Conservation (phyloP, 92 coral and sea anemone genomes). For the Heliopora coerulea region DNA sequence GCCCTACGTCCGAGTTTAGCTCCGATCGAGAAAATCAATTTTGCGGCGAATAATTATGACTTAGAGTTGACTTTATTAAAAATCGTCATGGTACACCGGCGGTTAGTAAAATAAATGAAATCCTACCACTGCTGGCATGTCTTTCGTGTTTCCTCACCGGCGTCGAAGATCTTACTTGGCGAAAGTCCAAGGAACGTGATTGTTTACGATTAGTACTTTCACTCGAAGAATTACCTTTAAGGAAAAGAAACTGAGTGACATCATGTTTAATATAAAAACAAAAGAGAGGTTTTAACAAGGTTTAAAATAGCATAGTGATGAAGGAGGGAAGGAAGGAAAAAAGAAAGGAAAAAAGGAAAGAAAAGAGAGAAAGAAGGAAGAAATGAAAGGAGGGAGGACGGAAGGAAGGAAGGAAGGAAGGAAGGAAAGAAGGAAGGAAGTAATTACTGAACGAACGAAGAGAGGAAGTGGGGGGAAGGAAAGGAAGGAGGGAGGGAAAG, state of each 20-base stretch:
- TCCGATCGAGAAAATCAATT: too few relatives aligned
- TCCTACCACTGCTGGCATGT: slow-evolving; percentile 31
- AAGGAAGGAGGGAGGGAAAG: neutral
- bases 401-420: slow-evolving; percentile 3
- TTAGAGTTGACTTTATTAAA: too few relatives aligned
- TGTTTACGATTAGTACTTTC: neutral
- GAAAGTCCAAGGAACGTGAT: slow-evolving; percentile 1
- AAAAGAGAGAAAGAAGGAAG: neutral
- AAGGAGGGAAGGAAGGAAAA: neutral
- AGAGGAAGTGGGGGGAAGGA: neutral
- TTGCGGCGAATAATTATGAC: too few relatives aligned
- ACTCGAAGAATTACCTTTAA: neutral
- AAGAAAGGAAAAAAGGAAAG: neutral
- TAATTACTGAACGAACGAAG: neutral
- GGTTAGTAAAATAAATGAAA: neutral
- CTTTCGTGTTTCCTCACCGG: slow-evolving; percentile 24
- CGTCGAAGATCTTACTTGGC: slow-evolving; percentile 2
- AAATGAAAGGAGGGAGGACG: neutral
- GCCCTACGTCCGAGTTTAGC: too few relatives aligned
- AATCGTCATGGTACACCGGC: neutral
- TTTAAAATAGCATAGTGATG: too few relatives aligned
- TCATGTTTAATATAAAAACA: too few relatives aligned
- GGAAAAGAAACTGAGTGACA: neutral
- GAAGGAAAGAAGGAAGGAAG: slow-evolving; percentile 6
- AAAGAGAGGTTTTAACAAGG: too few relatives aligned